phyloP scores from a whole-genome alignment of 2,888 invertebrate species.

The Cylloceria caligata region DNA sequence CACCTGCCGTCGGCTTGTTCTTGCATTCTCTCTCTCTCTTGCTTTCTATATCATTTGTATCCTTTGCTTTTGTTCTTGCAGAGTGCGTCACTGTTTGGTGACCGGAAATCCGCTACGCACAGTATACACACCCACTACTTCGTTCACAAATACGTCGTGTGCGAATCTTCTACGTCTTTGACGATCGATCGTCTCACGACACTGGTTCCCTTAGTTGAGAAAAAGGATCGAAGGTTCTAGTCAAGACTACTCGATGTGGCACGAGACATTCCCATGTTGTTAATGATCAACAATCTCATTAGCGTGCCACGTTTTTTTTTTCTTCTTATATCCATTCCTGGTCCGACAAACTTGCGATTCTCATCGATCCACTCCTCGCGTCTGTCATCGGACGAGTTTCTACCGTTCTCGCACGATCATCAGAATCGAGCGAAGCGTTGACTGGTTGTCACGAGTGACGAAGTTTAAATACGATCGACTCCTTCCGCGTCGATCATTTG shows the following conservation, averaged over 20 bases:
- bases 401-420: constrained; percentile 38
- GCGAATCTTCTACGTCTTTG: constrained; percentile 30
- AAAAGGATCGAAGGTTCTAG: not conserved
- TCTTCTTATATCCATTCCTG: constrained; percentile 14
- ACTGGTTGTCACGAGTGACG: constrained; percentile 59
- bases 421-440: constrained; percentile 39
- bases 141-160: not conserved
- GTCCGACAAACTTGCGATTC: constrained; percentile 39
- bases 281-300: constrained; percentile 24
- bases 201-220: not conserved
- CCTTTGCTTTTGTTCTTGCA: constrained; percentile 1
- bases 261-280: not conserved
- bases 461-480: constrained; percentile 30
- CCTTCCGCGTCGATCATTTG: constrained; percentile 22
- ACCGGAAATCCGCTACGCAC: constrained; percentile 49
- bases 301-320: constrained; percentile 20
- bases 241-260: constrained; percentile 8
- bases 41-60: constrained; percentile 1
- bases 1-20: constrained; percentile 65
- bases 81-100: constrained; percentile 38
- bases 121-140: constrained; percentile 23
- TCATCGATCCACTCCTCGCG: constrained; percentile 16
- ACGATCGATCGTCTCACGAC: constrained; percentile 3
- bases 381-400: constrained; percentile 22
- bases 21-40: constrained; percentile 12